These are phyloP conservation scores for Polyploca ridens DNA, from an alignment of 2,888 invertebrate genomes.

Conservation along the genomic window DNA sequence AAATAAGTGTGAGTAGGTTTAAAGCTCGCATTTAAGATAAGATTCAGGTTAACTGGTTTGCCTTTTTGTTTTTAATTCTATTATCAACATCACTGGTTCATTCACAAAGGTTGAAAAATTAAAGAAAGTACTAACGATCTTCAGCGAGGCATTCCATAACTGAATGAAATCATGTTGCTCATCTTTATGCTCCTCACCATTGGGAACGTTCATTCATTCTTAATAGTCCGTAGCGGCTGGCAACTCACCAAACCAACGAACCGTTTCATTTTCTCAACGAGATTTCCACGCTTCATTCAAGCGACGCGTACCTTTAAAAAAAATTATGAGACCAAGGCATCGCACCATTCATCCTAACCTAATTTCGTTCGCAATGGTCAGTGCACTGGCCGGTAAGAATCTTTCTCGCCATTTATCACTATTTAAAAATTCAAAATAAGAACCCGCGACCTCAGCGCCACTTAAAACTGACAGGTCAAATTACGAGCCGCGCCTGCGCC, in stretches of 20 bases:
- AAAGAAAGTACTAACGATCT: not conserved
- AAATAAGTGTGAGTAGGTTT: not conserved
- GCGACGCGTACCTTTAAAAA: constrained; percentile 35
- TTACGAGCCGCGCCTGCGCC: constrained; percentile 62
- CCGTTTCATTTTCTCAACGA: constrained; percentile 45
- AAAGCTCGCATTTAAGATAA: too few relatives aligned
- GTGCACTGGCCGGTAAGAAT: constrained; percentile 24
- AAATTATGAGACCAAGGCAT: constrained; percentile 33
- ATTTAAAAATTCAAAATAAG: constrained; percentile 49
- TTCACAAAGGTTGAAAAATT: not conserved
- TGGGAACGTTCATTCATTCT: constrained; percentile 28
- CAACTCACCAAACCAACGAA: constrained; percentile 39
- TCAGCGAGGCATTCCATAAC: not conserved
- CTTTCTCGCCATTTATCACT: constrained; percentile 49
- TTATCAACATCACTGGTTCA: too few relatives aligned
- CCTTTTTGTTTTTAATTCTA: not conserved
- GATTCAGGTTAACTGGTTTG: not conserved
- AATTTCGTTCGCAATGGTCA: constrained; percentile 35
- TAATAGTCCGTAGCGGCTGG: constrained; percentile 45
- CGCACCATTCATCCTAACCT: constrained; percentile 47
- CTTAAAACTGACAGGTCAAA: constrained; percentile 69
- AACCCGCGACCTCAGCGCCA: constrained; percentile 51
- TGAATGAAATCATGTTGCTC: constrained; percentile 15
- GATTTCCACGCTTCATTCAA: constrained; percentile 47
- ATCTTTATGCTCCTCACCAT: constrained; percentile 26